phyloP scores from a whole-genome alignment of 2,113 vertebrate genomes.

The Aspiorhynchus laticeps region DNA sequence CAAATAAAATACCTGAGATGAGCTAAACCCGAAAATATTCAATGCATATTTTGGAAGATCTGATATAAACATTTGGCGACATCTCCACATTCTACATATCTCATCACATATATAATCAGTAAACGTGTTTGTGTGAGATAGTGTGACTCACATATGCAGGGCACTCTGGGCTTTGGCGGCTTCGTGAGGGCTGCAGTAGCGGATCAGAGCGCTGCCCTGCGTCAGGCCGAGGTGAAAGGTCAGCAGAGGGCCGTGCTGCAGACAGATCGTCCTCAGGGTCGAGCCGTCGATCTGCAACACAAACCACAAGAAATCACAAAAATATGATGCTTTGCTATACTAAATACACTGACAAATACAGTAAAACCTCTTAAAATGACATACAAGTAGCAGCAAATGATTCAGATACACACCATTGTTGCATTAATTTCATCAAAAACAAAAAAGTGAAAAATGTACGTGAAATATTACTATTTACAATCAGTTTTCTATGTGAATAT shows the following conservation, averaged over 20 bases:
- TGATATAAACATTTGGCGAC: no score
- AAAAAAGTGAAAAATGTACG: no score
- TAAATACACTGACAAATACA: not conserved
- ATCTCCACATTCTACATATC: no score
- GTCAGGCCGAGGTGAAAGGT: conserved; percentile 99
- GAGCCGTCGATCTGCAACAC: conserved; percentile 90
- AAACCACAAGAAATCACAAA: conserved; percentile 32
- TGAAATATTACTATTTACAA: no score
- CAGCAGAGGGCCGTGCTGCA: conserved; percentile 98
- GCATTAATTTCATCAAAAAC: no score
- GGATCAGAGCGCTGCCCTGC: conserved; percentile 89
- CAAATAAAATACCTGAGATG: no score
- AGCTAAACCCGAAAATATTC: no score
- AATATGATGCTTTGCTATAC: not conserved
- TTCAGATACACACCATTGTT: not conserved
- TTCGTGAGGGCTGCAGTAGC: conserved; percentile 97
- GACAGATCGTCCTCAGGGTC: conserved; percentile 97
- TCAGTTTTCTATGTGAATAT: no score
- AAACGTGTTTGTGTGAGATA: not conserved
- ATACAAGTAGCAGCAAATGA: not conserved
- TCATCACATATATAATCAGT: not conserved
- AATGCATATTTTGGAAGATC: no score
- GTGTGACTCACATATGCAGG: conserved; percentile 84
- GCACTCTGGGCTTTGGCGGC: conserved; percentile 98
- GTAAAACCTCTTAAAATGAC: not conserved